Evolutionary conservation across 2,888 invertebrate species (phyloP).

Genomic region (Dasypogon diadema): DNA sequence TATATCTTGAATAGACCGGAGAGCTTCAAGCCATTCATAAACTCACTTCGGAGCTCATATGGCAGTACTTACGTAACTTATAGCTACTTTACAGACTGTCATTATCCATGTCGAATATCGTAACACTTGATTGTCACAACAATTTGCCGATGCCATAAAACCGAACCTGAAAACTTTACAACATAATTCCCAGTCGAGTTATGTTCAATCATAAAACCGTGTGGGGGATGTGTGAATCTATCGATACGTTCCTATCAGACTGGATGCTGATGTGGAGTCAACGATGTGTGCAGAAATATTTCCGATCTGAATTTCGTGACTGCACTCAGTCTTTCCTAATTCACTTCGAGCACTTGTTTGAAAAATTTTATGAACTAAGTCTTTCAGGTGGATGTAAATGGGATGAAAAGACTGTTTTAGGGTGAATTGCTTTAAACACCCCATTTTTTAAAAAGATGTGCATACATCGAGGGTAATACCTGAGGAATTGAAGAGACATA

Average conservation of each 20-base stretch:
- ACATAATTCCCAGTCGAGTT: conserved; percentile 17
- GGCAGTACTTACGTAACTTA: conserved; percentile 9
- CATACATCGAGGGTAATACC: too few species aligned
- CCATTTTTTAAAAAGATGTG: too few species aligned
- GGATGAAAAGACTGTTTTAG: not conserved
- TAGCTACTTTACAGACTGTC: conserved; percentile 24
- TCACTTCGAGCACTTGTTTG: not conserved
- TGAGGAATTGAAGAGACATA: too few species aligned
- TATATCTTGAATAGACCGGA: not conserved
- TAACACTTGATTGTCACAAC: conserved; percentile 44
- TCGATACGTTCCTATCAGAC: not conserved
- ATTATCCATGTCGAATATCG: conserved; percentile 26
- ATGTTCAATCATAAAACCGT: conserved; percentile 31
- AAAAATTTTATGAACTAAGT: not conserved
- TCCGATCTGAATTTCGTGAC: not conserved
- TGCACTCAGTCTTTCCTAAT: not conserved
- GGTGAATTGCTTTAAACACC: not conserved
- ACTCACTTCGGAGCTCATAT: not conserved
- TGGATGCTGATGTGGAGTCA: not conserved
- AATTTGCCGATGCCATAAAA: conserved; percentile 41
- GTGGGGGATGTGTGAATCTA: not conserved
- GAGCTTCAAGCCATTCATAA: not conserved
- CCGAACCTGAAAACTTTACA: conserved; percentile 39
- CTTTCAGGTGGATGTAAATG: not conserved
- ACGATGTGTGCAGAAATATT: not conserved